These are phyloP conservation scores for Ericerus pela DNA, from an alignment of 1,140 invertebrate genomes.

Conservation along the genomic window DNA sequence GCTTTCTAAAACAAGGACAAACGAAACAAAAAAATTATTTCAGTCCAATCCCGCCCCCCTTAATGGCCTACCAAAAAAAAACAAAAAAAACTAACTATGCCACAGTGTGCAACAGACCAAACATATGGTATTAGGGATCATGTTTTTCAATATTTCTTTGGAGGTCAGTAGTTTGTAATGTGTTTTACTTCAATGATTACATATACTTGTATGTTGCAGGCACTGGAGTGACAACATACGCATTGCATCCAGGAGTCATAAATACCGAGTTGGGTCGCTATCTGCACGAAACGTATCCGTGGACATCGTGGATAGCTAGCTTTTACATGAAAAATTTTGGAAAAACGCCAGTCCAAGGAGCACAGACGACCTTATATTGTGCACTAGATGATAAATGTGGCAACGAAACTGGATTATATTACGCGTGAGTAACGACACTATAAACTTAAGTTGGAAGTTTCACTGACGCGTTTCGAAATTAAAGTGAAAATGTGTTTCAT, in stretches of 20 bases:
- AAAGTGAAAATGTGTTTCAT: too few relatives aligned
- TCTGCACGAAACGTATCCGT: slow-evolving; percentile 42
- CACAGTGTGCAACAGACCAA: too few relatives aligned
- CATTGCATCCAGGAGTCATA: slow-evolving; percentile 56
- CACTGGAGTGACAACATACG: slow-evolving; percentile 47
- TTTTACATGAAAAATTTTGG: slow-evolving; percentile 31
- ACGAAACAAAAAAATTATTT: too few relatives aligned
- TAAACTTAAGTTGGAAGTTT: too few relatives aligned
- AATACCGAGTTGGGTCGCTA: slow-evolving; percentile 59
- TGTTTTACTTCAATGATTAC: neutral
- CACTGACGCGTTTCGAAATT: too few relatives aligned
- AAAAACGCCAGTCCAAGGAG: slow-evolving; percentile 49
- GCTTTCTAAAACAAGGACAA: too few relatives aligned
- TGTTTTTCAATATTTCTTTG: too few relatives aligned
- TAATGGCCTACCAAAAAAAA: too few relatives aligned
- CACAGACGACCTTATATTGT: slow-evolving; percentile 66
- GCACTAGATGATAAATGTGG: slow-evolving; percentile 51
- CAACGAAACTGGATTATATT: slow-evolving; percentile 45
- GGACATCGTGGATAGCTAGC: slow-evolving; percentile 32
- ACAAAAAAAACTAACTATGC: too few relatives aligned
- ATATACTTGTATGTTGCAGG: slow-evolving; percentile 25
- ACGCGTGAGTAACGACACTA: slow-evolving; percentile 30
- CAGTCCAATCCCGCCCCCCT: too few relatives aligned
- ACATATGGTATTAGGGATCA: too few relatives aligned
- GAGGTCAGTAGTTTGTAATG: neutral